phyloP scores from a whole-genome alignment of 2,113 vertebrate genomes.

The Chamaetylas fuelleborni region DNA sequence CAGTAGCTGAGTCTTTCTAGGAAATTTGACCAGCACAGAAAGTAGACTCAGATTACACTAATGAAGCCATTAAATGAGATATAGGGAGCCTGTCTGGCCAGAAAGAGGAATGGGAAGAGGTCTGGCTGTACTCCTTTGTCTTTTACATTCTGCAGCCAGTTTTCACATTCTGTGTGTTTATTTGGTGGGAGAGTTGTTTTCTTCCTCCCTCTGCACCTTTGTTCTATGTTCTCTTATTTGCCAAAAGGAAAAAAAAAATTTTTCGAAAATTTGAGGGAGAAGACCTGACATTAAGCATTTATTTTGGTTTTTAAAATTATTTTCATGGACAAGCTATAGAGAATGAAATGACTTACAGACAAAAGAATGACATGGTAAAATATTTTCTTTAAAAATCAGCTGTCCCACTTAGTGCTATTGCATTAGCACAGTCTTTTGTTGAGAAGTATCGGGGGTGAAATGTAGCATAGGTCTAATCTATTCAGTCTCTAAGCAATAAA shows the following conservation, averaged over 20 bases:
- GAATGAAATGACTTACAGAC: neutral
- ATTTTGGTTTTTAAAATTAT: neutral
- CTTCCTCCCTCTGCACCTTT: neutral
- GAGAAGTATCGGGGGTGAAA: neutral
- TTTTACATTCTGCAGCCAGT: neutral
- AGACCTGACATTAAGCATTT: neutral
- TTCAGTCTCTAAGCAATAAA: conserved; percentile 15
- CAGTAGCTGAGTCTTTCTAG: conserved; percentile 22
- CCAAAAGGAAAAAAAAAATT: neutral
- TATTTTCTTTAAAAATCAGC: neutral
- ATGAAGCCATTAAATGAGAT: conserved; percentile 51
- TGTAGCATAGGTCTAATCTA: neutral
- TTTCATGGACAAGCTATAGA: neutral
- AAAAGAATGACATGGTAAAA: neutral
- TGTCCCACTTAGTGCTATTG: neutral
- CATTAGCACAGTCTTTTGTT: neutral
- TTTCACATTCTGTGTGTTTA: neutral
- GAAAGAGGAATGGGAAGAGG: neutral
- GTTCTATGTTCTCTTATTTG: neutral
- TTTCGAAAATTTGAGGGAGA: neutral
- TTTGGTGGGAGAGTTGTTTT: neutral
- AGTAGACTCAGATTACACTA: conserved; percentile 50
- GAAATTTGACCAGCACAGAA: conserved; percentile 36
- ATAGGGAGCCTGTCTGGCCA: conserved; percentile 31
- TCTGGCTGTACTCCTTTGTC: neutral